phyloP scores from a whole-genome alignment of 2,113 vertebrate genomes.

The Morone chrysops region DNA sequence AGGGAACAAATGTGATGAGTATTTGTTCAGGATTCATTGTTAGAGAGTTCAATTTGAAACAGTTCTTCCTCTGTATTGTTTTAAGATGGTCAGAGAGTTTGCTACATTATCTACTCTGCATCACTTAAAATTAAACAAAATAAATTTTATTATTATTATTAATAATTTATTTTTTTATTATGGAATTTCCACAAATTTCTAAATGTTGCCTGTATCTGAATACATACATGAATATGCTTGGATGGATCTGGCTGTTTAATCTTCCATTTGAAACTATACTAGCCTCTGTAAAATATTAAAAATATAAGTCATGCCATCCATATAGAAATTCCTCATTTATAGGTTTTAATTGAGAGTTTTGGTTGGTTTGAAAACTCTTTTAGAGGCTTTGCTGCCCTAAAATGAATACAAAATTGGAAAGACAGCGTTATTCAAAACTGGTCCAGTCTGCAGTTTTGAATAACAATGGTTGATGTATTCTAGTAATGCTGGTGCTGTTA shows the following conservation, averaged over 20 bases:
- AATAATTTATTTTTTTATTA: background rate
- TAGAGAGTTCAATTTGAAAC: background rate
- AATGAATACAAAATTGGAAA: background rate
- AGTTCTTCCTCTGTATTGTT: background rate
- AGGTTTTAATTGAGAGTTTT: background rate
- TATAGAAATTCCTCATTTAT: background rate
- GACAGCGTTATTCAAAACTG: background rate
- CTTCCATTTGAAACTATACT: background rate
- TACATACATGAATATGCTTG: background rate
- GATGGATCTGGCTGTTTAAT: background rate
- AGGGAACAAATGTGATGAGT: background rate
- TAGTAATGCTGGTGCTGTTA: background rate
- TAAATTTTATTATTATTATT: too few species aligned
- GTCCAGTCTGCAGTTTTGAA: background rate
- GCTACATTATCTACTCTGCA: too few species aligned
- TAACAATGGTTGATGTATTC: background rate
- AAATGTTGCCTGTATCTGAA: background rate
- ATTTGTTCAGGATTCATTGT: background rate
- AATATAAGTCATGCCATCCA: background rate
- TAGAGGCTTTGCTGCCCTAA: background rate
- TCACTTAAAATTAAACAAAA: too few species aligned
- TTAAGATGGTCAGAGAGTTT: too few species aligned
- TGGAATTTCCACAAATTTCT: background rate
- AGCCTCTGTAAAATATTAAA: background rate
- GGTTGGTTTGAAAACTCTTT: background rate